phyloP scores from a whole-genome alignment of 2,797 vertebrate genomes.

The Perodicticus potto region DNA sequence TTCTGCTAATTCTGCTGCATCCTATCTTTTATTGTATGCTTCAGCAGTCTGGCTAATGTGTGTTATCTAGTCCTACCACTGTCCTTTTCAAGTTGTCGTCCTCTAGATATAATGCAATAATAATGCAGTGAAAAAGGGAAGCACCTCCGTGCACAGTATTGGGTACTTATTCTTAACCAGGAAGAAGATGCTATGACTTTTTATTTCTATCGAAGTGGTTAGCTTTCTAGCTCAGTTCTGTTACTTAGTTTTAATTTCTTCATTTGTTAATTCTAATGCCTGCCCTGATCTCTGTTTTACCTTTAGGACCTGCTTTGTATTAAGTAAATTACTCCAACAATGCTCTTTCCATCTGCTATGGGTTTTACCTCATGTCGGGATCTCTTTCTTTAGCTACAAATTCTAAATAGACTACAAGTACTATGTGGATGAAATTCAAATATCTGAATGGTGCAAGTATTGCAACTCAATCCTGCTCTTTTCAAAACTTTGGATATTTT shows the following conservation, averaged over 20 bases:
- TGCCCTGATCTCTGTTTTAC: neutral
- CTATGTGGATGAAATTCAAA: neutral
- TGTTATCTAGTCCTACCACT: neutral
- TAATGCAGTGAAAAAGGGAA: neutral
- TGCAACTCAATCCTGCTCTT: neutral
- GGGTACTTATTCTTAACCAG: neutral
- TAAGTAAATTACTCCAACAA: neutral
- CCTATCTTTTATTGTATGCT: neutral
- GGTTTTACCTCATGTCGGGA: neutral
- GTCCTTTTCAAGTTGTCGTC: neutral
- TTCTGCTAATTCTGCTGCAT: neutral
- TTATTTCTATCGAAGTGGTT: neutral
- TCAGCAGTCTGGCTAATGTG: neutral
- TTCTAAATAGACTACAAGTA: neutral
- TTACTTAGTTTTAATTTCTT: slow-evolving; percentile 10
- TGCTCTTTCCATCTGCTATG: neutral
- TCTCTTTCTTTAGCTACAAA: neutral
- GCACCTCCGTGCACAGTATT: neutral
- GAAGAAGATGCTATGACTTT: neutral
- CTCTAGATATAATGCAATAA: neutral
- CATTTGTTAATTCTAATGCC: neutral
- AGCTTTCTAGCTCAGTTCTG: neutral
- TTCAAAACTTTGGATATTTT: neutral
- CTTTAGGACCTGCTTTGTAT: neutral
- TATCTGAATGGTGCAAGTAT: neutral